phyloP scores from a whole-genome alignment of 1,140 invertebrate species.

The Akabosia matsudoensis region DNA sequence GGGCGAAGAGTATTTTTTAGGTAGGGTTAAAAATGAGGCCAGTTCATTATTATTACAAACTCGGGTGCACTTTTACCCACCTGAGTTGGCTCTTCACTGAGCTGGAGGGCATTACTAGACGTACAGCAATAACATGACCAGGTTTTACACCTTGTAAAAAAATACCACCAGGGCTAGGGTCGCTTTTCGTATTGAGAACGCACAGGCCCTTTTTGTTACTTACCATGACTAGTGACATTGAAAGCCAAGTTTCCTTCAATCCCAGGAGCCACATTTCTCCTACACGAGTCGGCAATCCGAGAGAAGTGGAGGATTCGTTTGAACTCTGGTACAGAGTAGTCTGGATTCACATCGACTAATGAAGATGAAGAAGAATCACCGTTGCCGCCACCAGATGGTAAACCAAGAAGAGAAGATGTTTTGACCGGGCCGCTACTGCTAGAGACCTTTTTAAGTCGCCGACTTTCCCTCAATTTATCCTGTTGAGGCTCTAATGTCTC shows the following conservation, averaged over 20 bases:
- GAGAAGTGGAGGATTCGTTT: slow-evolving; percentile 46
- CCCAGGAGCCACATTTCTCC: slow-evolving; percentile 40
- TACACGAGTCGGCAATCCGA: slow-evolving; percentile 43
- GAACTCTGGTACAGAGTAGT: slow-evolving; percentile 23
- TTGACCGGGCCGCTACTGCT: background rate
- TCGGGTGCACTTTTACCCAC: background rate
- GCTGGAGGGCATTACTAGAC: background rate
- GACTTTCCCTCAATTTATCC: slow-evolving; percentile 3
- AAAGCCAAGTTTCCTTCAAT: slow-evolving; percentile 42
- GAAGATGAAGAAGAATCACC: slow-evolving; percentile 2
- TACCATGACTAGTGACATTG: slow-evolving; percentile 46
- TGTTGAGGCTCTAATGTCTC: slow-evolving; percentile 25
- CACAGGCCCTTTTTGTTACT: no score
- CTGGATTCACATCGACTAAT: slow-evolving; percentile 6
- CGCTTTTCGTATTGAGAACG: no score
- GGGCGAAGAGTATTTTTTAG: no score
- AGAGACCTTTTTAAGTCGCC: background rate
- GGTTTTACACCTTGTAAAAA: background rate
- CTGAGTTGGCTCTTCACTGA: background rate
- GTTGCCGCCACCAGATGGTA: background rate
- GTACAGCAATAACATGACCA: background rate
- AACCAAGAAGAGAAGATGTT: background rate
- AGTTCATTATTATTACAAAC: background rate
- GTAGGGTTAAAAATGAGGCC: background rate
- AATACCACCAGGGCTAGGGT: no score